Base-by-base conservation (phyloP, 2,113 vertebrate species). In the Calyptomena viridis region DNA sequence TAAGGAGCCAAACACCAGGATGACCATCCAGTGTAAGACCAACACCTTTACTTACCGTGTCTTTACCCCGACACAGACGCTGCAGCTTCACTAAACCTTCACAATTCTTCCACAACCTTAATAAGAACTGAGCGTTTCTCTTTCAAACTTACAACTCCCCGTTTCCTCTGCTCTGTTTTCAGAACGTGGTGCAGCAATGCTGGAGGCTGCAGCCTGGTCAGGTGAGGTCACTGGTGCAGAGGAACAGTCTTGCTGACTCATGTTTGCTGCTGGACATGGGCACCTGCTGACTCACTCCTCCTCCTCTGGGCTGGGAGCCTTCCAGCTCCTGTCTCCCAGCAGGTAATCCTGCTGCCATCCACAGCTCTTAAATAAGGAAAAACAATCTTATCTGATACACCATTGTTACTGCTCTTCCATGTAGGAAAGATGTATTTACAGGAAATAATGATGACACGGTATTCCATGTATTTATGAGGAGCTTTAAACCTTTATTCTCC, bases 141-240 rank as follows among this genome's bases (percentile, higher is more conserved):
- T 56, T n/a, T 73, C 35, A 20, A 31, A 30, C 27, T 47, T 2
- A 5, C 3, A 46, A 3, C 4, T n/a, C n/a, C 4, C 30, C 8
- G 16, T 9, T 55, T 22, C 11, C 33, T 58, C 9, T 18, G 14
- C 8, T 59, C 24, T 47, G 42, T 23, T 82, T 84, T 62, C 0
- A 53, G 52, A 27, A 12, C 21, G 14, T 14, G 56, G 49, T 3
- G 2, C 15, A 53, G 87, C 35, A 23, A 0, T 23, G 72, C 33
- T 63, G 74, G 58, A 55, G 72, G 2, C 33, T 87, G 94, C 93
- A 96, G 68, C 58, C 31, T 75, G 89, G 91, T 95, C 95, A 96
- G 47, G 24, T 30, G n/a, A 90, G 95, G 95, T 84, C 44, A 95
- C 4, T 68, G 92, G 94, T 93, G 95, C 94, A 96, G 91, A 96